Evolutionary conservation across 2,797 vertebrate species (phyloP), one percentile per base, ranked within the genome.

Genomic region (Sandelia bainsii): DNA sequence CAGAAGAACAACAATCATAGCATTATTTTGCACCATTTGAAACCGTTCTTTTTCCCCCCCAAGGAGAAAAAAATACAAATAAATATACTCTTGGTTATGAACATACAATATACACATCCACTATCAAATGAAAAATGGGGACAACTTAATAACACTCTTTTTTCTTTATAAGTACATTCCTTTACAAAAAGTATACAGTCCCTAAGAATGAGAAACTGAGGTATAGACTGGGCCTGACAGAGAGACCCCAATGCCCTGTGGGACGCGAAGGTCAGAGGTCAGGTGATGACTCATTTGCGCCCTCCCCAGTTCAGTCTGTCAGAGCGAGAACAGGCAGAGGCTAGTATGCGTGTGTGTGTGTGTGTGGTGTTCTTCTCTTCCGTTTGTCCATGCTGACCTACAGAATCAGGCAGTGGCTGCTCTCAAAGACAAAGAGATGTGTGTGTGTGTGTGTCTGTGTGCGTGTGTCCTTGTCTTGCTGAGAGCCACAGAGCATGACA

Each of bases 161-260:
- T 87, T 79, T 84, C 77, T 84, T 82, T 83, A 85, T 86, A 89
- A 82, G 82, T 93, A 93, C 91, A 94, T 93, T 93, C 93, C 90
- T 94, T 92, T 94, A 93, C 93, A 94, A 93, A 34, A 94, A 93
- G 92, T 93, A 83, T 89, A 93, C 91, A 92, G 93, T 93, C 90
- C 90, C 84, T 92, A 92, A 89, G 87, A 93, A 91, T 89, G 82
- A 92, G 88, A 93, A 89, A 90, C 89, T 93, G 93, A 93, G 93
- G 93, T 94, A 93, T 90, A 78, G 81, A 91, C 87, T 67, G 87
- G 87, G 89, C 88, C 87, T 59, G 84, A 84, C 85, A 50, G 67
- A 73, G 72, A 86, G 85, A 87, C 84, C 89, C 90, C 88, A 87
- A 84, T 87, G 88, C 89, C 86, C 84, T 83, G 79, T 87, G 85